Evolutionary conservation across 2,888 invertebrate species (phyloP).

Genomic region (Lepidonotus clava): DNA sequence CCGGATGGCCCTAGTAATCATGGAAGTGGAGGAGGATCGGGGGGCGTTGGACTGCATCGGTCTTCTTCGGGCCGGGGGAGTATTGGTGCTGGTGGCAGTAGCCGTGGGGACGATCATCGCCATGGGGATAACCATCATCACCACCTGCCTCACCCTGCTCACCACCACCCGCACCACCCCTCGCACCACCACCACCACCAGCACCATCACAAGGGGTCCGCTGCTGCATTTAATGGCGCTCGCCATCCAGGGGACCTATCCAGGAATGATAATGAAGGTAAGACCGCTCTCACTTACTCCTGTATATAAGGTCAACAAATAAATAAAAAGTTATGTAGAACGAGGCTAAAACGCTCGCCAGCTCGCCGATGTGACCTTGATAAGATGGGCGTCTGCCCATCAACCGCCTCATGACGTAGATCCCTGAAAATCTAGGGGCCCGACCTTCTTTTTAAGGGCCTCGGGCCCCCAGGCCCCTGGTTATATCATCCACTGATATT

Average conservation of each 20-base stretch:
- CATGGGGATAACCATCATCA: slow-evolving; percentile 14
- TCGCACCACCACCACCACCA: slow-evolving; percentile 38
- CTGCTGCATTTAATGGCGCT: slow-evolving; percentile 38
- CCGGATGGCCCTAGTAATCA: background rate
- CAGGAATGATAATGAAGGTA: slow-evolving; percentile 56
- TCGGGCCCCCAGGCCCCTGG: too few species aligned
- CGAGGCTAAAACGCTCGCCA: too few species aligned
- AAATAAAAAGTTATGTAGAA: too few species aligned
- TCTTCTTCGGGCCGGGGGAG: background rate
- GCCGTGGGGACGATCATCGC: background rate
- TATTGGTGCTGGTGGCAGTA: background rate
- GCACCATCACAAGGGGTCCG: background rate
- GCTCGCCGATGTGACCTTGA: too few species aligned
- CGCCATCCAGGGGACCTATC: slow-evolving; percentile 19
- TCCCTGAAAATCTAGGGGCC: too few species aligned
- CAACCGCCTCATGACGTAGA: too few species aligned
- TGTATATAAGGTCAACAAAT: too few species aligned
- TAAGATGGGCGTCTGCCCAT: too few species aligned
- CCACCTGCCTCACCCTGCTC: background rate
- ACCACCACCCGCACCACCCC: slow-evolving; percentile 19
- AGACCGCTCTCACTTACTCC: background rate
- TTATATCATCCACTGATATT: too few species aligned
- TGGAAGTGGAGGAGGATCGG: background rate
- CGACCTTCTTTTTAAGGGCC: too few species aligned
- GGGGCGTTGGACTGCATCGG: background rate